phyloP scores from a whole-genome alignment of 1,140 invertebrate genomes.

The Trissolcus basalis region DNA sequence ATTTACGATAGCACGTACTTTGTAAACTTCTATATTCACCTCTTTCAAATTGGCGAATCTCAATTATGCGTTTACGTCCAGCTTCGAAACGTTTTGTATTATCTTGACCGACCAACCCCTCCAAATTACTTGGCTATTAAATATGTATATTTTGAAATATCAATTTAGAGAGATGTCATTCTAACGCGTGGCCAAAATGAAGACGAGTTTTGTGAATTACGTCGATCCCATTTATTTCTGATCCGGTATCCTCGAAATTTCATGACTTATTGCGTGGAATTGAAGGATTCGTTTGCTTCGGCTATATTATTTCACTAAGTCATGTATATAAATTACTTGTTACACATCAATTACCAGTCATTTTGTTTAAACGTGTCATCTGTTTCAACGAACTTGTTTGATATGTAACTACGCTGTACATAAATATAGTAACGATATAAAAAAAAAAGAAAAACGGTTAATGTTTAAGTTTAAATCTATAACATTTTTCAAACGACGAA shows the following conservation, averaged over 20 bases:
- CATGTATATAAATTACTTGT: slow-evolving; percentile 26
- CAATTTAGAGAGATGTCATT: neutral
- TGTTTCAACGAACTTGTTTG: slow-evolving; percentile 23
- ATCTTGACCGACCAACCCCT: neutral
- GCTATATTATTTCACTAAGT: slow-evolving; percentile 2
- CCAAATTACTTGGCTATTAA: neutral
- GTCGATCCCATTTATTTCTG: neutral
- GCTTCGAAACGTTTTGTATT: slow-evolving; percentile 9
- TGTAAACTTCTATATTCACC: slow-evolving; percentile 58
- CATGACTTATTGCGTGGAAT: slow-evolving; percentile 32
- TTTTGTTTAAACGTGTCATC: neutral
- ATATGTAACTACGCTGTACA: slow-evolving; percentile 30
- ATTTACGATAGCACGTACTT: slow-evolving; percentile 41
- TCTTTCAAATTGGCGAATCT: slow-evolving; percentile 26
- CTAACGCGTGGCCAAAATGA: slow-evolving; percentile 1
- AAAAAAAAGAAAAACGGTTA: neutral
- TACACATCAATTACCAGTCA: neutral
- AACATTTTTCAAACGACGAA: slow-evolving; percentile 13
- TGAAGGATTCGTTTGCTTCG: slow-evolving; percentile 23
- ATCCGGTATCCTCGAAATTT: slow-evolving; percentile 1
- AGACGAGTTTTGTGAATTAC: neutral
- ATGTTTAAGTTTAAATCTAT: neutral
- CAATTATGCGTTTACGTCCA: slow-evolving; percentile 43
- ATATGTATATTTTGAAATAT: neutral
- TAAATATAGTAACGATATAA: slow-evolving; percentile 26